Evolutionary conservation across 2,113 vertebrate species (phyloP), one percentile per base, ranked within the genome.

Genomic region (Camelus bactrianus): DNA sequence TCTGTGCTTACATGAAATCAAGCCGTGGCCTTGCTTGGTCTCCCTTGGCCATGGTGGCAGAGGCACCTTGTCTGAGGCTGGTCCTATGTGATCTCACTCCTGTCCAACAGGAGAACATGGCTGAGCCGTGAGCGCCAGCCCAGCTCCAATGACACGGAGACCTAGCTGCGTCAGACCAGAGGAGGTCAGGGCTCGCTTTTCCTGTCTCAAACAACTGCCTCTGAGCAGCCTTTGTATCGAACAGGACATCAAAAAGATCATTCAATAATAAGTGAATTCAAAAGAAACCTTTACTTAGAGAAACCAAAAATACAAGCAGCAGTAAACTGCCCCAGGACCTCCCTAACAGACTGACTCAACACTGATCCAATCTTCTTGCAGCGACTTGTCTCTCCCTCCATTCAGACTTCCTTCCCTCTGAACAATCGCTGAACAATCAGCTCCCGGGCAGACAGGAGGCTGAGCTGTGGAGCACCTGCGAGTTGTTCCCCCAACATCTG

Each of bases 261-360:
- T 60, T 88, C 30, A 14, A 20, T 30, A 62, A 80, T 54, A 16
- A 95, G 56, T 86, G n/a, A 52, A 77, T 72, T 80, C 28, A 76
- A 94, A 50, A 10, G 30, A 96, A 84, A 75, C n/a, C 32, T 89
- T 85, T 58, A 83, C 50, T 67, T n/a, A 8, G 42, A 64, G 76
- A 91, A 93, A 90, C 52, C 69, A 79, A 75, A 86, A 93, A 77
- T 28, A 69, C 75, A 76, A 83, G 16, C n/a, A 70, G 65, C 28
- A 84, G 26, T 89, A 38, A 93, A 35, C 38, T 58, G 35, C 15
- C 58, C 89, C 83, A 16, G 52, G 38, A 75, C 54, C 50, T 69
- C 69, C 75, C 35, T 0, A n/a, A 56, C 32, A 32, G 58, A 38
- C 10, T 8, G 48, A 60, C n/a, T 64, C 62, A 88, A 30, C 70